These are phyloP conservation scores for Gadus chalcogrammus DNA, from an alignment of 2,113 vertebrate species.

Conservation along the genomic window DNA sequence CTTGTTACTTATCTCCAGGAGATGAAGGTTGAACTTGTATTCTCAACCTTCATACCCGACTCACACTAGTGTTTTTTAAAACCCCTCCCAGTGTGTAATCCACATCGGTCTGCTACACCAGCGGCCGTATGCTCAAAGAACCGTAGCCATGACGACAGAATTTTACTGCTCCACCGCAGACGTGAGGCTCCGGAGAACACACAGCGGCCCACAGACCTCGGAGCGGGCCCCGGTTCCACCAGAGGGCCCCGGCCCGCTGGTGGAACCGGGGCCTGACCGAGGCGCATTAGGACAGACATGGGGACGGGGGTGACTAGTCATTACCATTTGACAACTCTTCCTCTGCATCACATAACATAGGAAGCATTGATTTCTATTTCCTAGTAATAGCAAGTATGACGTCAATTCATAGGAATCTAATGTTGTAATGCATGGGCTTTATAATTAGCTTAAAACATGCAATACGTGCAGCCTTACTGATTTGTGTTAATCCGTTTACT, in stretches of 20 bases:
- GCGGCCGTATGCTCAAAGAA: neutral
- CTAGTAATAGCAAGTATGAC: too few species aligned
- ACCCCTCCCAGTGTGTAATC: constrained; percentile 6
- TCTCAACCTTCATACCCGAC: neutral
- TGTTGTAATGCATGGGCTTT: too few species aligned
- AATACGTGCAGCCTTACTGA: too few species aligned
- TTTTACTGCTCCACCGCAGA: constrained; percentile 5
- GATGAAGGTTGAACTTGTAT: neutral
- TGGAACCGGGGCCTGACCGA: neutral
- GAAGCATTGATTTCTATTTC: too few species aligned
- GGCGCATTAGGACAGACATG: neutral
- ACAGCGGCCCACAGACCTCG: neutral
- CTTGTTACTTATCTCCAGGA: neutral
- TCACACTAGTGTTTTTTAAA: constrained; percentile 5
- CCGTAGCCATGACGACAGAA: neutral
- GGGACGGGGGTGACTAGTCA: neutral
- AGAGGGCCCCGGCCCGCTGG: neutral
- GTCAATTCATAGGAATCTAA: too few species aligned
- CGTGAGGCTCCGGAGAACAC: neutral
- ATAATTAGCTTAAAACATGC: too few species aligned
- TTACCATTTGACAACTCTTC: neutral
- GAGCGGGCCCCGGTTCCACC: neutral
- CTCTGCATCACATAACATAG: neutral
- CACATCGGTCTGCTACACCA: neutral
- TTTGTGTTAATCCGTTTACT: too few species aligned